Percentiles rank a stretch among this genome's conserved stretches.
phyloP scores from a whole-genome alignment of 2,797 vertebrate genomes.

The Lophotriccus pileatus region DNA sequence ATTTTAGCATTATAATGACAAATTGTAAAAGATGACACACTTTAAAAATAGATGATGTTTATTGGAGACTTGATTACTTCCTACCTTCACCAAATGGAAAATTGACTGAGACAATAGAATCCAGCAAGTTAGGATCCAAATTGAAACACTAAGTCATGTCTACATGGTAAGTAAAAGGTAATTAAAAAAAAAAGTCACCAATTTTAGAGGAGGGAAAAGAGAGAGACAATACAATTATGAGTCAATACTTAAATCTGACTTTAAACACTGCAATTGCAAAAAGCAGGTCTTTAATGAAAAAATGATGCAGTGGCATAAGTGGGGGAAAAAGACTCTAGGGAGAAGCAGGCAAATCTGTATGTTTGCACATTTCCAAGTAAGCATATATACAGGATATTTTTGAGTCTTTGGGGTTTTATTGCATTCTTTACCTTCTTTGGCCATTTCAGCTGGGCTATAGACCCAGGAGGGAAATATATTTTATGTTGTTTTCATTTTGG shows the following conservation, averaged over 20 bases:
- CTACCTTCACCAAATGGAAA: conserved; percentile 29
- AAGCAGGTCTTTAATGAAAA: conserved; percentile 32
- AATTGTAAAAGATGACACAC: conserved; percentile 38
- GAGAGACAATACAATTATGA: background rate
- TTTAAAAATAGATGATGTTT: conserved; percentile 28
- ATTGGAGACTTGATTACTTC: conserved; percentile 61
- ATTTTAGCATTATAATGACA: conserved; percentile 48
- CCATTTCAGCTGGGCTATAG: background rate
- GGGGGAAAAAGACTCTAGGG: background rate
- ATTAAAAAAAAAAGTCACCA: conserved; percentile 14
- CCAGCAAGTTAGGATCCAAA: background rate
- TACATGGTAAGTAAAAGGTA: conserved; percentile 15
- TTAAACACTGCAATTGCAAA: conserved; percentile 38
- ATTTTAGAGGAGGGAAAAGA: background rate
- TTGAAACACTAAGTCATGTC: conserved; percentile 30
- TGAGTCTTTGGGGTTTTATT: background rate
- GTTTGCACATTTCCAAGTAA: conserved; percentile 10
- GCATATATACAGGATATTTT: background rate
- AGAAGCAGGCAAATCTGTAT: background rate
- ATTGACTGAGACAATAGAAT: conserved; percentile 30
- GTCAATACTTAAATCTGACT: conserved; percentile 34
- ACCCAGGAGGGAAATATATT: background rate
- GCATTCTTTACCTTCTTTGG: background rate
- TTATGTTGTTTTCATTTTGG: conserved; percentile 5
- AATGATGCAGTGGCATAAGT: background rate